Evolutionary conservation across 2,113 vertebrate species (phyloP).

Genomic region (Neoarius graeffei): DNA sequence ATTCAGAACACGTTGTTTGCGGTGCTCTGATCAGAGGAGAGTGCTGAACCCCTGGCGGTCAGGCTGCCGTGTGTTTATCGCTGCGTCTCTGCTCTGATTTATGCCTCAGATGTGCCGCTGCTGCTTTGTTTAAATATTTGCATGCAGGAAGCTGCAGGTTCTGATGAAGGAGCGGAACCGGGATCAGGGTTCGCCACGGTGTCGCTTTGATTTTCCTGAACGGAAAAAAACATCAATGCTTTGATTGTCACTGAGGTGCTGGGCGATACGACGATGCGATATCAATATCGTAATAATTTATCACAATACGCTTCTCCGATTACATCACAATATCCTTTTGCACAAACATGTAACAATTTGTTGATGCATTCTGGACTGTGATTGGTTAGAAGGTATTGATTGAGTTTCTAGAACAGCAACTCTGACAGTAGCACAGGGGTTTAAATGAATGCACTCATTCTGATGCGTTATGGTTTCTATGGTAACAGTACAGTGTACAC

Average conservation of each 20-base stretch:
- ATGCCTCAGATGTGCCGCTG: constrained; percentile 38
- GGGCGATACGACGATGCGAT: background rate
- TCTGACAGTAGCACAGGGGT: background rate
- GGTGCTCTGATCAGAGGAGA: constrained; percentile 3
- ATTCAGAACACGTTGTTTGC: constrained; percentile 34
- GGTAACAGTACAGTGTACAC: background rate
- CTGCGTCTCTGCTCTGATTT: constrained; percentile 43
- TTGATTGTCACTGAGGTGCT: background rate
- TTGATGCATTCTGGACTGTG: background rate
- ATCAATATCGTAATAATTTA: background rate
- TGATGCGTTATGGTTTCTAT: background rate
- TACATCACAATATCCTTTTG: background rate
- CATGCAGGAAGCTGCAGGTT: constrained; percentile 35
- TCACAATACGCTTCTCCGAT: background rate
- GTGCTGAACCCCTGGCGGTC: constrained; percentile 5
- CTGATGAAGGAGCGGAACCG: constrained; percentile 35
- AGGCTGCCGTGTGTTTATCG: constrained; percentile 44
- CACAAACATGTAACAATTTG: background rate
- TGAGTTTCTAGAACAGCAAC: background rate
- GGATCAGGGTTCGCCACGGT: background rate
- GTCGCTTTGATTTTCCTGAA: background rate
- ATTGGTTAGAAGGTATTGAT: background rate
- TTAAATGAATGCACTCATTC: too few relatives aligned
- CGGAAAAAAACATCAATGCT: background rate
- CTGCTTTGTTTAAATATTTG: constrained; percentile 55